These are phyloP conservation scores for Pachycephala philippinensis DNA, from an alignment of 2,113 vertebrate species.

Conservation along the genomic window DNA sequence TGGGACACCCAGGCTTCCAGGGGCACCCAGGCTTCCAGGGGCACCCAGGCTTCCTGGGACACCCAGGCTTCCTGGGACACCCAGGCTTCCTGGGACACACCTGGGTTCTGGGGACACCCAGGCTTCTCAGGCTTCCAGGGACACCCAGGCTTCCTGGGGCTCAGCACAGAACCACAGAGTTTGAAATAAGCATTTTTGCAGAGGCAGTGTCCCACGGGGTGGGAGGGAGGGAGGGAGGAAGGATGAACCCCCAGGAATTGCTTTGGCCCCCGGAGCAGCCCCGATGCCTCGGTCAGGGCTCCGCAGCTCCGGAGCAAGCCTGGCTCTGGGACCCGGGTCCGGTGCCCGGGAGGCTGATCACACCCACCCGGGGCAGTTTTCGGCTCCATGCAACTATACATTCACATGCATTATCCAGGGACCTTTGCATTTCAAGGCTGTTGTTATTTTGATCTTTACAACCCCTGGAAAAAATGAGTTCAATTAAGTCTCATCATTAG, in stretches of 20 bases:
- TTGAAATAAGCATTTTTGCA: background rate
- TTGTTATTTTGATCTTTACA: conserved; percentile 48
- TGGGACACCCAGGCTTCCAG: too few species aligned
- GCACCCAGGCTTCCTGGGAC: too few species aligned
- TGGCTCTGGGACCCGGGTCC: background rate
- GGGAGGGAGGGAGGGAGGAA: background rate
- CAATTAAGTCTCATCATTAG: conserved; percentile 24
- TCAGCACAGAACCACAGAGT: background rate
- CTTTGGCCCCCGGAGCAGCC: background rate
- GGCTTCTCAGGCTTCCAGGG: background rate
- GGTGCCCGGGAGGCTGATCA: background rate
- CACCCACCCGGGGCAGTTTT: background rate
- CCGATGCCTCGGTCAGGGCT: fast-evolving
- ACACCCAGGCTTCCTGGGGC: background rate
- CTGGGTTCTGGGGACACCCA: too few species aligned
- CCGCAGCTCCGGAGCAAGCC: fast-evolving
- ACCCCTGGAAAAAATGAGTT: conserved; percentile 6
- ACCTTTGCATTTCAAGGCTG: conserved; percentile 23
- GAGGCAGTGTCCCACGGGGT: background rate
- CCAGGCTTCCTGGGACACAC: background rate
- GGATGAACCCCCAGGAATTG: background rate
- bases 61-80: background rate
- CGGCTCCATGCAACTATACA: background rate
- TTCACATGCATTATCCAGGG: background rate
- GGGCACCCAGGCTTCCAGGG: background rate